Evolutionary conservation across 2,888 invertebrate species (phyloP), one percentile per base, ranked within the genome.

Genomic region (Drosophila nigritarsus): DNA sequence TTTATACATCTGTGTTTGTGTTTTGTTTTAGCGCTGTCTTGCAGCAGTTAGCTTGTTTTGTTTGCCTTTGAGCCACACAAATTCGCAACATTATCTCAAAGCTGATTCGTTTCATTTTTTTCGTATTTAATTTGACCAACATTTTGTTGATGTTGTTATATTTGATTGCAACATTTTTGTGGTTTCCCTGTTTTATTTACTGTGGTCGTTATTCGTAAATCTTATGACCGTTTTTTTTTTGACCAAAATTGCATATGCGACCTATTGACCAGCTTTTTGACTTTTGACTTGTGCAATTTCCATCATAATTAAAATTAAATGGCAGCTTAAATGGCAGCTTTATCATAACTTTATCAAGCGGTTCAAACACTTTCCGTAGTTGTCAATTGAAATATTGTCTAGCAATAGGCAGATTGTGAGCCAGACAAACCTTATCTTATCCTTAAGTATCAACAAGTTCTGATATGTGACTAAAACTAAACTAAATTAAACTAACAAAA

Each of bases 11-110:
- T 24, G 24, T 27, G 15, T 24, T 6, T 29, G 27, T 61, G n/a
- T 63, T 56, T 42, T 51, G 45, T 55, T 55, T 65, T 67, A 51
- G 59, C 54, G 60, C 30, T 60, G 75, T 53, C 61, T 75, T 65
- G 42, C 45, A 51, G 45, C 45, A 45, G 45, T 20, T 45, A 24
- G 48, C 63, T 68, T 54, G 61, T 48, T 68, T 61, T 50, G 66
- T 53, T 66, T 77, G 73, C 73, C 68, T 80, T 80, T 71, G 65
- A 51, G 67, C 64, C 56, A 61, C 66, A 72, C 3, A 38, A 75
- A 87, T 84, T 77, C 80, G 85, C 84, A 83, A 87, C 77, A 75
- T 75, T 79, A 75, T 71, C 68, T 72, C 65, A 29, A 68, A 49
- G 65, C 15, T 75, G 69, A 78, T 50, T 63, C 58, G 58, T 65